Evolutionary conservation across 1,140 invertebrate species (phyloP).

Genomic region (Copidosoma floridanum): DNA sequence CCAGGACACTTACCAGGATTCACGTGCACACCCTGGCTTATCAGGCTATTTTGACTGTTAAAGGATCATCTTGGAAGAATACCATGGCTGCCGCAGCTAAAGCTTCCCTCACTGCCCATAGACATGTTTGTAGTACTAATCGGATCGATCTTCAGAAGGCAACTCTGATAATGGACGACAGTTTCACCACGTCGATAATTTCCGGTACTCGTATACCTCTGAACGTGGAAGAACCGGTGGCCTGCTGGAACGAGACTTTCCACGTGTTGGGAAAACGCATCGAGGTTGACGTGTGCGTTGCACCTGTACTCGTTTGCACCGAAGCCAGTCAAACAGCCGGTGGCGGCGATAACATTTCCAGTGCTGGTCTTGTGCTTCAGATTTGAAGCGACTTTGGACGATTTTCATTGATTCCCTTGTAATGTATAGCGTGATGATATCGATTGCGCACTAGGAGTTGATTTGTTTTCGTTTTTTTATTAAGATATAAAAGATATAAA

Average conservation of each 20-base stretch:
- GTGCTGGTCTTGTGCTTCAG: constrained; percentile 77
- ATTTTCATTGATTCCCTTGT: too few relatives aligned
- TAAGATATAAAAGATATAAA: too few relatives aligned
- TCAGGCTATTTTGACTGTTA: constrained; percentile 77
- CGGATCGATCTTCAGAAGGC: too few relatives aligned
- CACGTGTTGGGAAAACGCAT: constrained; percentile 49
- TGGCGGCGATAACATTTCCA: constrained; percentile 86
- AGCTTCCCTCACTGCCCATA: constrained; percentile 79
- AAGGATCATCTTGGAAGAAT: constrained; percentile 71
- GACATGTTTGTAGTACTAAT: constrained; percentile 79
- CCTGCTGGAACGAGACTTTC: constrained; percentile 76
- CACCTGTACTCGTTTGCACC: constrained; percentile 83
- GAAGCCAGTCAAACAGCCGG: constrained; percentile 80
- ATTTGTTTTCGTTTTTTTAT: too few relatives aligned
- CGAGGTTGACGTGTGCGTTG: constrained; percentile 73
- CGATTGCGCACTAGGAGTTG: too few relatives aligned
- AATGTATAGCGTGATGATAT: too few relatives aligned
- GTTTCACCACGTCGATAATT: too few relatives aligned
- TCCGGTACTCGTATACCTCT: too few relatives aligned
- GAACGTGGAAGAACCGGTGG: constrained; percentile 75
- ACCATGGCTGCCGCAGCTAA: constrained; percentile 79
- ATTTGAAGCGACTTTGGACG: constrained; percentile 58
- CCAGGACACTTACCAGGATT: constrained; percentile 69
- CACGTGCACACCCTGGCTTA: constrained; percentile 87
- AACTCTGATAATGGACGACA: too few relatives aligned